Evolutionary conservation across 1,140 invertebrate species (phyloP).

Genomic region (Brachionus paranguensis): DNA sequence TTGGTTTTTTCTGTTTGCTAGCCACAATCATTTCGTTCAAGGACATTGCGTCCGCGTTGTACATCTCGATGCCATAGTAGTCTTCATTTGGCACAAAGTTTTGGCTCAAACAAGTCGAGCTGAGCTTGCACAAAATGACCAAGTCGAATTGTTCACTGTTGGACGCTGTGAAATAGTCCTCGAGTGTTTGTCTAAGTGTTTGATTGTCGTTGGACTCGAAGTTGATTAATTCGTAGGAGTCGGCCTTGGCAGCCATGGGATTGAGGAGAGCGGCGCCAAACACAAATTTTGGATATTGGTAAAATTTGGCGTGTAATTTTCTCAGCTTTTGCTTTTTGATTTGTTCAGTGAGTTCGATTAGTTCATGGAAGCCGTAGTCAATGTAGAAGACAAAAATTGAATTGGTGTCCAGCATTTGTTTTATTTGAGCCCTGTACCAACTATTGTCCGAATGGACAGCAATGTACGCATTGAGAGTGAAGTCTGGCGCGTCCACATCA

Average conservation of each 20-base stretch:
- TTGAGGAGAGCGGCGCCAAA: background rate
- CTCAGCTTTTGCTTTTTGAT: background rate
- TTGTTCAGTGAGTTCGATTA: background rate
- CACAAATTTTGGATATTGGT: background rate
- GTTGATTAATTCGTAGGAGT: background rate
- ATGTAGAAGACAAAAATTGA: background rate
- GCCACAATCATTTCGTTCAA: slow-evolving; percentile 3
- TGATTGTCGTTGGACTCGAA: background rate
- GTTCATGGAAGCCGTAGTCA: slow-evolving; percentile 14
- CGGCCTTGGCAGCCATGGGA: background rate
- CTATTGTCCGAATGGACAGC: background rate
- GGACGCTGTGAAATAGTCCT: background rate
- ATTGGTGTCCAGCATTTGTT: background rate
- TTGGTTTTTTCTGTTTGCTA: background rate
- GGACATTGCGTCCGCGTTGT: background rate
- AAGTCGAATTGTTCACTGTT: background rate
- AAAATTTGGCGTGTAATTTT: background rate
- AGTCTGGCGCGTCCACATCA: background rate
- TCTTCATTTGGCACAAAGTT: background rate
- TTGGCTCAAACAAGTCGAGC: background rate
- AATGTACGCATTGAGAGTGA: background rate
- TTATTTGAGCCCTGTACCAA: slow-evolving; percentile 20
- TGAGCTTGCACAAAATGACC: background rate
- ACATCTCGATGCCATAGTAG: slow-evolving; percentile 15
- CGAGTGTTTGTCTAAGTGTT: background rate